Evolutionary conservation across 1,140 invertebrate species (phyloP).

Genomic region (Meloidogyne exigua): DNA sequence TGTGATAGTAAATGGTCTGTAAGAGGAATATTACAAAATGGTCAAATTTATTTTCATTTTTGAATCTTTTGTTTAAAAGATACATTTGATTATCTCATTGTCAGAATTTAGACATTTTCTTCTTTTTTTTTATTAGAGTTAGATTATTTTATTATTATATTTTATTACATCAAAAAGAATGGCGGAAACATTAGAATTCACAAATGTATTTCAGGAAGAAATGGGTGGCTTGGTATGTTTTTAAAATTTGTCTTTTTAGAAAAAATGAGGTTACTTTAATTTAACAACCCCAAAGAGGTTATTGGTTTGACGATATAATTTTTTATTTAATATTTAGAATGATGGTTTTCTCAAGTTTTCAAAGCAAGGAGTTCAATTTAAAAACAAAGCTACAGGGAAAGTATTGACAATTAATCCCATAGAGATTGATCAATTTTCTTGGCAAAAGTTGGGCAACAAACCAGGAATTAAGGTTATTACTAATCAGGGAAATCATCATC

Average conservation of each 20-base stretch:
- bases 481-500: conserved; percentile 83
- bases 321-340: conserved; percentile 51
- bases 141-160: too few relatives aligned
- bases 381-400: conserved; percentile 93
- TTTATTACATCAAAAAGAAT: neutral
- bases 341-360: conserved; percentile 84
- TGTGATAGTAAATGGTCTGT: too few relatives aligned
- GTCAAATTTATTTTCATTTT: too few relatives aligned
- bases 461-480: conserved; percentile 85
- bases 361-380: conserved; percentile 85
- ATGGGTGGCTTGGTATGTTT: conserved; percentile 50
- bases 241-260: conserved; percentile 14
- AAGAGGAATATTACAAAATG: too few relatives aligned
- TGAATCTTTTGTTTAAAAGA: too few relatives aligned
- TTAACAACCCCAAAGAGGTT: neutral
- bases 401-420: conserved; percentile 77
- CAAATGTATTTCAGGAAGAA: conserved; percentile 49
- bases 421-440: conserved; percentile 87
- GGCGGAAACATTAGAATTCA: conserved; percentile 42
- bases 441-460: conserved; percentile 83
- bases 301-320: neutral
- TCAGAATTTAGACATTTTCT: too few relatives aligned
- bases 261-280: neutral
- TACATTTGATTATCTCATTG: too few relatives aligned
- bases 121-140: too few relatives aligned